Percentiles rank a stretch among this genome's conserved stretches.
phyloP scores from a whole-genome alignment of 2,888 invertebrate species.

The Scaptomyza flava region DNA sequence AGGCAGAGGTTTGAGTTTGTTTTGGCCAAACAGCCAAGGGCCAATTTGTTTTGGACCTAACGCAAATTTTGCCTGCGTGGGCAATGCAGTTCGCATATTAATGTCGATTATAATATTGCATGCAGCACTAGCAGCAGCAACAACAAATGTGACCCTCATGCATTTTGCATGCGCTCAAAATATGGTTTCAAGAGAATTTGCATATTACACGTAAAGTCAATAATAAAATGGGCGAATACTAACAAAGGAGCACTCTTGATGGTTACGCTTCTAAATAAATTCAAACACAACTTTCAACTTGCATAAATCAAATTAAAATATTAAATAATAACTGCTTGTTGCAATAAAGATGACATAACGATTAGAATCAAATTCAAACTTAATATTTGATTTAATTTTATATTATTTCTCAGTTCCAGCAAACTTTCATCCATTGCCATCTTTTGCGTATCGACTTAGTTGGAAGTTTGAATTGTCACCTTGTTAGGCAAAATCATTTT shows the following conservation, averaged over 20 bases:
- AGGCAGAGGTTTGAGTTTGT: slow-evolving; percentile 14
- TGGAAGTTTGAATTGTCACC: background rate
- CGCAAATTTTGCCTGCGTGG: slow-evolving; percentile 42
- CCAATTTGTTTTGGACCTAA: slow-evolving; percentile 47
- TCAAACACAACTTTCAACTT: background rate
- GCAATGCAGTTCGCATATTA: slow-evolving; percentile 41
- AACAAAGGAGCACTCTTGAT: slow-evolving; percentile 15
- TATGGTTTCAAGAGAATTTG: slow-evolving; percentile 22
- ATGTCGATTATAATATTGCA: slow-evolving; percentile 30
- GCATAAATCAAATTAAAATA: background rate
- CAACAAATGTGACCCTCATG: slow-evolving; percentile 31
- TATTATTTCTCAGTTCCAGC: background rate
- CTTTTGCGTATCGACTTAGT: background rate
- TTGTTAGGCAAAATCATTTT: background rate
- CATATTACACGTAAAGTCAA: slow-evolving; percentile 36
- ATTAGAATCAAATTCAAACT: background rate
- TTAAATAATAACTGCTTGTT: background rate
- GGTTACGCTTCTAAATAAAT: background rate
- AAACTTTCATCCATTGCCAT: background rate
- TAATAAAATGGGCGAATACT: slow-evolving; percentile 3
- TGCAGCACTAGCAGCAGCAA: slow-evolving; percentile 2
- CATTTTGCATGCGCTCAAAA: slow-evolving; percentile 23
- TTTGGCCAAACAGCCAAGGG: slow-evolving; percentile 14
- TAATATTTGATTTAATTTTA: background rate
- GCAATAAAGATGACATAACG: background rate